Base-by-base conservation (phyloP, 1,140 invertebrate genomes). In the Drosophila dunni region DNA sequence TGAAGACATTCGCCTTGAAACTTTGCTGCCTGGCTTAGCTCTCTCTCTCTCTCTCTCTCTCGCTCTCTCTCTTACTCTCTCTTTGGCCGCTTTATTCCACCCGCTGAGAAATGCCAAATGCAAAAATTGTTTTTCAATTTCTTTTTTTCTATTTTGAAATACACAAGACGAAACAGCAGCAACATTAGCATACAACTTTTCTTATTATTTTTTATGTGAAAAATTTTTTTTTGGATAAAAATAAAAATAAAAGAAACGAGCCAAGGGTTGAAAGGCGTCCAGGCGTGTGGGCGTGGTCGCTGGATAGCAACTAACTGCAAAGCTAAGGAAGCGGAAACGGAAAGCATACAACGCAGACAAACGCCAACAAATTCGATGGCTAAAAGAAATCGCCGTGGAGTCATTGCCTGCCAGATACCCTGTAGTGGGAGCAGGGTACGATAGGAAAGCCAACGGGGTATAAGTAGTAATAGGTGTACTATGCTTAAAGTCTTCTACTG, bases 151-250 rank as follows among this genome's bases (percentile, higher is more conserved):
- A 78, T 71, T 77, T 58, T 62, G 46, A 62, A 71, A 71, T 66
- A 78, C 73, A 78, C 75, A 85, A 86, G 81, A 60, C 79, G 61
- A 34, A 63, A 53, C 29, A 11, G 44, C 2, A 64, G 77, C 81
- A 85, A 81, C 83, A 89, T 88, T 88, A 88, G 84, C 83, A 88
- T 88, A 90, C 75, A 89, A 90, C 86, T 90, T 89, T 89, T 90
- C 81, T 85, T 90, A 90, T 89, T 89, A 89, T 90, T 90, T 89
- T 89, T 90, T 90, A 90, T 90, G 85, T 81, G 85, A 85, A 85
- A 90, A 81, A 90, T 89, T 88, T 85, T 29, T 2, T 29, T 29
- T 65, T 44, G 66, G n/a, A n/a, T n/a, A n/a, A n/a, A n/a, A n/a
- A n/a, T n/a, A 65, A 79, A 65, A 61, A 50, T 45, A 75, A 64